Base-by-base conservation (phyloP, 2,113 vertebrate genomes). In the Eonycteris spelaea region DNA sequence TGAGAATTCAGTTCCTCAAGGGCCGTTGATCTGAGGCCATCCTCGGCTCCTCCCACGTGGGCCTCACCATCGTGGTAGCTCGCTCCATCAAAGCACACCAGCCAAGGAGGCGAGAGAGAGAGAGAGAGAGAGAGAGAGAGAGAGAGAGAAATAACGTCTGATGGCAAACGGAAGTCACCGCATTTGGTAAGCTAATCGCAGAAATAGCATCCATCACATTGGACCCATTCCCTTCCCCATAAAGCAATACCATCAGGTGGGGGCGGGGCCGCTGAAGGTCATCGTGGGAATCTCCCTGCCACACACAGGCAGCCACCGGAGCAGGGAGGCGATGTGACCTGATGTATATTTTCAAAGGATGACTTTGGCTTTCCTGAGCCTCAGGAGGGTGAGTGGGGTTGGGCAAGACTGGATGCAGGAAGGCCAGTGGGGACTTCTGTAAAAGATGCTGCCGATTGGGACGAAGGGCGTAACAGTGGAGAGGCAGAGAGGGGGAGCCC, bases 81-180 rank as follows among this genome's bases (percentile, higher is more conserved):
- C 13, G 30, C 55, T 14, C 40, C 33, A 11, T 45, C 45, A 19
- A 55, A 53, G 22, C 7, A 3, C 12, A 3, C 6, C 16, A 51
- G 35, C 55, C 45, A 16, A 53, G 38, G 40, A 28, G 35, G 22
- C 51, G 3, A 28, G 55, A 35, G 94, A 59, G 53, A 61, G 70
- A 14, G 48, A 14, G 48, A n/a, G n/a, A n/a, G 3, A 28, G 55
- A 35, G 94, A 59, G 53, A 61, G 70, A 14, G 48, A 14, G 48
- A 40, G 3, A 28, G 55, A 35, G 94, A 59, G 53, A 61, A 63
- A 14, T 13, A 14, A 13, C 0, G 48, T 22, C 55, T 87, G 24
- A 40, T 0, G 5, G 63, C 75, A 61, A 38, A 22, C 8, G 19
- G 48, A 61, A 55, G n/a, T 40, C 33, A 21, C 11, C 0, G 0